A percentile compares a stretch with the other conserved stretches of the same genome.
These are phyloP conservation scores for Anthrax anthrax DNA, from an alignment of 2,888 invertebrate species.

Conservation along the genomic window DNA sequence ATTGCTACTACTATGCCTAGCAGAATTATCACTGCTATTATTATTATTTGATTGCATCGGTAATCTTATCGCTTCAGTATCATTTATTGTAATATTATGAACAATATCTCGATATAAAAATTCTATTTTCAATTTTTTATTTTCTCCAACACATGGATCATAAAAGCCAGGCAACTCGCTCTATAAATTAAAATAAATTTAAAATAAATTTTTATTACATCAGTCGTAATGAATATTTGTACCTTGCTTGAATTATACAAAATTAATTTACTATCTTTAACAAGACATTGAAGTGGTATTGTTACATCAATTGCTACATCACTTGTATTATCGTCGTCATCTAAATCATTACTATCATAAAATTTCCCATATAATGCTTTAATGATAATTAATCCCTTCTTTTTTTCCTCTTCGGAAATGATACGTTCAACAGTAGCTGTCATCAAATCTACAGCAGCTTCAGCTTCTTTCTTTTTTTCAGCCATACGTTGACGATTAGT, in stretches of 20 bases:
- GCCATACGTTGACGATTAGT: slow-evolving; percentile 56
- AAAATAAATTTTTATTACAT: too few relatives aligned
- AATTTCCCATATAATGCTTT: slow-evolving; percentile 71
- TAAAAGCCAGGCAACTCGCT: slow-evolving; percentile 92
- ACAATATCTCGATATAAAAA: slow-evolving; percentile 69
- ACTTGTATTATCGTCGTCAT: slow-evolving; percentile 30
- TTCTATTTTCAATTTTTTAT: slow-evolving; percentile 71
- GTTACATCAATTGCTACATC: slow-evolving; percentile 67
- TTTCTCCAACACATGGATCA: slow-evolving; percentile 88
- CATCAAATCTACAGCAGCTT: slow-evolving; percentile 81
- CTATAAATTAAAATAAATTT: slow-evolving; percentile 39
- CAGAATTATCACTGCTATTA: neutral
- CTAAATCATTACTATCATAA: slow-evolving; percentile 23
- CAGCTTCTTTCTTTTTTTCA: slow-evolving; percentile 71
- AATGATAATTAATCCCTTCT: slow-evolving; percentile 71
- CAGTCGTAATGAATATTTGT: too few relatives aligned
- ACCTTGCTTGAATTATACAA: slow-evolving; percentile 80
- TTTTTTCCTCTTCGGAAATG: slow-evolving; percentile 62
- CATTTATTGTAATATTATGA: slow-evolving; percentile 66
- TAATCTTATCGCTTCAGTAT: slow-evolving; percentile 65
- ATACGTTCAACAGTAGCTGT: slow-evolving; percentile 76
- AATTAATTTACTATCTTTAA: slow-evolving; percentile 77
- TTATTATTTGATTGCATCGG: slow-evolving; percentile 32
- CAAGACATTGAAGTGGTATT: slow-evolving; percentile 86
- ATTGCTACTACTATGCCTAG: too few relatives aligned